phyloP scores from a whole-genome alignment of 2,888 invertebrate species.

The Plebejus argus region DNA sequence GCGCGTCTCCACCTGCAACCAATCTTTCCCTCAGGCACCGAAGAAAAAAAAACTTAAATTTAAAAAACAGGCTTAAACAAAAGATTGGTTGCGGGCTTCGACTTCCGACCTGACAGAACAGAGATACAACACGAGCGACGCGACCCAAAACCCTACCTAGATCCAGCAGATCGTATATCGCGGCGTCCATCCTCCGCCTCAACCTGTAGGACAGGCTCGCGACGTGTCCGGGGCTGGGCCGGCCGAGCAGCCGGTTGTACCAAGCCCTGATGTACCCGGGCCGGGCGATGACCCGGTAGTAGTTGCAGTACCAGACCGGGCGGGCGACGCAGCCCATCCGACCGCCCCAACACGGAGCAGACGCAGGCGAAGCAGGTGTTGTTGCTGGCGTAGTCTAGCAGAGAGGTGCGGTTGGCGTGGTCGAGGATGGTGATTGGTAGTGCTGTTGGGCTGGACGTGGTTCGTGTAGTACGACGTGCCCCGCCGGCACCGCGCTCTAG shows the following conservation, averaged over 20 bases:
- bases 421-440: conserved; percentile 59
- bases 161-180: conserved; percentile 58
- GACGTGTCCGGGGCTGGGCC: conserved; percentile 64
- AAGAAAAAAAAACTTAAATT: neutral
- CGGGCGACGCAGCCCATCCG: conserved; percentile 55
- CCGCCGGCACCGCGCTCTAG: conserved; percentile 57
- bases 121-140: neutral
- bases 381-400: conserved; percentile 54
- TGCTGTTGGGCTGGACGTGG: conserved; percentile 53
- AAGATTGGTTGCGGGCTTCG: conserved; percentile 40
- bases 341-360: conserved; percentile 52
- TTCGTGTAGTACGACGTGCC: conserved; percentile 66
- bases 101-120: neutral
- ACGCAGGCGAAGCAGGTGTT: conserved; percentile 61
- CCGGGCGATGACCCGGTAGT: conserved; percentile 51
- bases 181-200: conserved; percentile 66
- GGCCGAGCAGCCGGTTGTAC: conserved; percentile 53
- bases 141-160: conserved; percentile 50
- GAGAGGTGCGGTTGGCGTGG: conserved; percentile 50
- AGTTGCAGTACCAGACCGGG: conserved; percentile 59
- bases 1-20: conserved; percentile 74
- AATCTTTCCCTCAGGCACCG: conserved; percentile 54
- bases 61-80: conserved; percentile 28
- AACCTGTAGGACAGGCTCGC: conserved; percentile 60
- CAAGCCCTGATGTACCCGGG: conserved; percentile 47